phyloP scores from a whole-genome alignment of 1,140 invertebrate genomes.

The Hyphantria cunea region DNA sequence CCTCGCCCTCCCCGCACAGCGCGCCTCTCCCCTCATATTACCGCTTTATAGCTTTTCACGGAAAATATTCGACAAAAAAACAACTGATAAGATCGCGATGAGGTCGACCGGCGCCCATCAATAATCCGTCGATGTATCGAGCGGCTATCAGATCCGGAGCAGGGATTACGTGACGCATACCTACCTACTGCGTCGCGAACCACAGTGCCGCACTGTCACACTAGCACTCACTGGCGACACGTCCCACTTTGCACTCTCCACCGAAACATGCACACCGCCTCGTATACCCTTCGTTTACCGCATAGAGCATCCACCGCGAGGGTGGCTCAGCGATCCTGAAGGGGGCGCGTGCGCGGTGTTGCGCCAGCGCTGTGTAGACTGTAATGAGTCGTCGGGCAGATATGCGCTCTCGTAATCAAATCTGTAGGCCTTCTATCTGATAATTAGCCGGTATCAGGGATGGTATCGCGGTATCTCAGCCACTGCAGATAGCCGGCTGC shows the following conservation, averaged over 20 bases:
- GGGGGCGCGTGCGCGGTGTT: not conserved
- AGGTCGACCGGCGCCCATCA: slow-evolving; percentile 71
- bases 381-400: slow-evolving; percentile 55
- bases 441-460: slow-evolving; percentile 72
- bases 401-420: slow-evolving; percentile 71
- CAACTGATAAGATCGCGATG: slow-evolving; percentile 75
- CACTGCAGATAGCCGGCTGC: slow-evolving; percentile 18
- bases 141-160: slow-evolving; percentile 52
- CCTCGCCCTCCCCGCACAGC: no score
- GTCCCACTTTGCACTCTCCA: slow-evolving; percentile 7
- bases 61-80: slow-evolving; percentile 75
- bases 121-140: slow-evolving; percentile 67
- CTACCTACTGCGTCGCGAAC: not conserved
- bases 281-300: no score
- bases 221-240: not conserved
- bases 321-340: not conserved
- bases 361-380: slow-evolving; percentile 35
- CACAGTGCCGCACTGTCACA: not conserved
- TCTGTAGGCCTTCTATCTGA: slow-evolving; percentile 73
- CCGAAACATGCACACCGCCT: not conserved
- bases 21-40: no score
- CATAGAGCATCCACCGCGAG: no score
- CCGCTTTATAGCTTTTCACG: slow-evolving; percentile 61
- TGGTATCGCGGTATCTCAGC: slow-evolving; percentile 65
- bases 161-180: slow-evolving; percentile 34